These are phyloP conservation scores for Chloroceryle amazona DNA, from an alignment of 2,797 vertebrate species.

Conservation along the genomic window DNA sequence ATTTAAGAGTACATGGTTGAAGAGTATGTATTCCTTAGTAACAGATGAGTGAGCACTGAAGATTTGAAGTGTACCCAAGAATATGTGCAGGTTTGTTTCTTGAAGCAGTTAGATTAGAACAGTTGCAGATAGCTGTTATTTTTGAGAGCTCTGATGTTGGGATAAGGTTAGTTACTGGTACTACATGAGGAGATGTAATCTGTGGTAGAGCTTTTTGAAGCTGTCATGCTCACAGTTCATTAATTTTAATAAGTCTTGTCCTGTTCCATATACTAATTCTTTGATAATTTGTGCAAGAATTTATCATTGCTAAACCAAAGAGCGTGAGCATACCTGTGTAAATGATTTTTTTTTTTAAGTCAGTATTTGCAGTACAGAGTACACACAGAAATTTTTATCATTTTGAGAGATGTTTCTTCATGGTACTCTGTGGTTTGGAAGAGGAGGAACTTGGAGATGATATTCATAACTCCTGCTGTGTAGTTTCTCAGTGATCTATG, in stretches of 20 bases:
- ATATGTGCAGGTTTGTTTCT: background rate
- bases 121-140: background rate
- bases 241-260: background rate
- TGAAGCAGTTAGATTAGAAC: background rate
- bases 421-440: background rate
- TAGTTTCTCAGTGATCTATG: conserved; percentile 1
- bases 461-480: background rate
- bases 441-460: conserved; percentile 1
- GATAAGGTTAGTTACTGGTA: background rate
- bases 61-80: background rate
- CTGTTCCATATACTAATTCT: background rate
- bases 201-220: background rate
- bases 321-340: background rate
- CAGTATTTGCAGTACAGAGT: background rate
- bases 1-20: background rate
- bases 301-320: background rate
- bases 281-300: conserved; percentile 12
- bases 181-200: background rate
- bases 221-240: background rate
- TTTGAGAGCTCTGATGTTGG: background rate
- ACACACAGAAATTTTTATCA: background rate
- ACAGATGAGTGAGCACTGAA: background rate
- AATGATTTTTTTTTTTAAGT: background rate
- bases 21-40: background rate
- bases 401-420: background rate